A percentile compares a stretch with the other conserved stretches of the same genome.
phyloP scores from a whole-genome alignment of 2,888 invertebrate genomes.

The Dione vanillae region DNA sequence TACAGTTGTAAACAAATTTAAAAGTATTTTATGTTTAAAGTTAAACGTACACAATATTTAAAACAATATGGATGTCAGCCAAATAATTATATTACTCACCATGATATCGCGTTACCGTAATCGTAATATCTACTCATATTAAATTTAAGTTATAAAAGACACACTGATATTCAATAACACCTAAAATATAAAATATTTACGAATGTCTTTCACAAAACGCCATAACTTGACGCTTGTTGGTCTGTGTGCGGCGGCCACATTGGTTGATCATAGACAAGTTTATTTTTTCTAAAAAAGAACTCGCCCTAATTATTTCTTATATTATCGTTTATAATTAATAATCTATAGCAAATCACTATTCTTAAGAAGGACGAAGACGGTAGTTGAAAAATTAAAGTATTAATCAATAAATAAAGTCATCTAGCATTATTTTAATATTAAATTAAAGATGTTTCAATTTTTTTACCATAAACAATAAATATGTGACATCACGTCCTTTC shows the following conservation, averaged over 20 bases:
- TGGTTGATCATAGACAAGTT: conserved; percentile 76
- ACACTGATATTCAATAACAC: conserved; percentile 66
- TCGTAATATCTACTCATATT: conserved; percentile 84
- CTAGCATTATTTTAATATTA: background rate
- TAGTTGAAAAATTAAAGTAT: background rate
- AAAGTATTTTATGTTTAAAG: conserved; percentile 50
- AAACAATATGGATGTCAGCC: conserved; percentile 75
- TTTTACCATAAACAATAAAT: conserved; percentile 18
- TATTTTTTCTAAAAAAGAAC: conserved; percentile 20
- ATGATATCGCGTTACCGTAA: conserved; percentile 82
- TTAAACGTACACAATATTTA: conserved; percentile 72
- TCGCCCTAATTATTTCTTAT: conserved; percentile 6
- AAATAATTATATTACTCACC: conserved; percentile 70
- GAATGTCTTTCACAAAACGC: conserved; percentile 71
- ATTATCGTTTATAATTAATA: background rate
- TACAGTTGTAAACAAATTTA: conserved; percentile 42
- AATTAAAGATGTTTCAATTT: background rate
- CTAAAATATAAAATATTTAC: conserved; percentile 59
- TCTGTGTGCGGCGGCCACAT: conserved; percentile 79
- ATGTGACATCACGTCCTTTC: conserved; percentile 56
- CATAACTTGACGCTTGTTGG: conserved; percentile 74
- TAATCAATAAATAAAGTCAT: background rate
- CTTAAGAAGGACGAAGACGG: background rate
- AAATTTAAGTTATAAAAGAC: conserved; percentile 64
- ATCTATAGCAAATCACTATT: background rate